Evolutionary conservation across 2,113 vertebrate species (phyloP).

Genomic region (Carlito syrichta): DNA sequence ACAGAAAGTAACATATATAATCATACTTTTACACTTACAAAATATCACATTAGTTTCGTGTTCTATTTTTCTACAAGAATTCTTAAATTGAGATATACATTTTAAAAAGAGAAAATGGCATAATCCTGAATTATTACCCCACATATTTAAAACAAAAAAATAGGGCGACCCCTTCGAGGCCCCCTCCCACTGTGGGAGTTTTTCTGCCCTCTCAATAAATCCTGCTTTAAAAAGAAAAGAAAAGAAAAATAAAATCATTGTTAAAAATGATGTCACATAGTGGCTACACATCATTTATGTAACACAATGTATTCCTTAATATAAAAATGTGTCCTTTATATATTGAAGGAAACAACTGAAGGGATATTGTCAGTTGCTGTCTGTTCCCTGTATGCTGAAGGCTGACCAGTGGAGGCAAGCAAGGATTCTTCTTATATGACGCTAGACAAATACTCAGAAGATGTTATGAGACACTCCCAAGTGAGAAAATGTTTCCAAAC

Average conservation of each 20-base stretch:
- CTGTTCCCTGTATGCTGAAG: background rate
- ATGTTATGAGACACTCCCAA: background rate
- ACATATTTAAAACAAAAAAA: too few relatives aligned
- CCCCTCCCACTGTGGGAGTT: too few relatives aligned
- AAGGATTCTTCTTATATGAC: background rate
- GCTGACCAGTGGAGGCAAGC: background rate
- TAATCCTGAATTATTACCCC: too few relatives aligned
- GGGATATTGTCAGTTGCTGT: background rate
- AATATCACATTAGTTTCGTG: background rate
- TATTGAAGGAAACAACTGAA: background rate
- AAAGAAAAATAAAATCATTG: too few relatives aligned
- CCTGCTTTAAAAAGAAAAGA: too few relatives aligned
- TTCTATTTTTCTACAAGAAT: background rate
- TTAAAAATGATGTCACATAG: background rate
- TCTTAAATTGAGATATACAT: background rate
- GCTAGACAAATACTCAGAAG: background rate
- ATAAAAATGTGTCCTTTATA: background rate
- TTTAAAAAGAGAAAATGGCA: background rate
- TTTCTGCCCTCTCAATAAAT: too few relatives aligned
- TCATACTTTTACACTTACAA: background rate
- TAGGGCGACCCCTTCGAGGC: too few relatives aligned
- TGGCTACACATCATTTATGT: background rate
- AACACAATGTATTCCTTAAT: background rate
- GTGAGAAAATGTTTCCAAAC: background rate
- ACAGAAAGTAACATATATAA: background rate